Evolutionary conservation across 2,113 vertebrate genomes (phyloP).

Genomic region (Ia io): DNA sequence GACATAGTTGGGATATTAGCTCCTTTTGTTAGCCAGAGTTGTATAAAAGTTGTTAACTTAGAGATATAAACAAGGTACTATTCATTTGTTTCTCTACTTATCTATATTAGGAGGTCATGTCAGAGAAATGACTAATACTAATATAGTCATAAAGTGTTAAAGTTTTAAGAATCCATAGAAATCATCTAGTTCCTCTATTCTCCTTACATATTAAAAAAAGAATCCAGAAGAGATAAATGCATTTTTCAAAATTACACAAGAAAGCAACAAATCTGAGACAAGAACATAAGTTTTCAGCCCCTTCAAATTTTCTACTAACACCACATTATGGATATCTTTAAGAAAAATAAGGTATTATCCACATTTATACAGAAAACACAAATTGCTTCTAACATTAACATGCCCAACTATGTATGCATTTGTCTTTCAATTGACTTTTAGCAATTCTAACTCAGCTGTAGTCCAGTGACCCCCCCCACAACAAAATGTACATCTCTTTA

Average conservation of each 20-base stretch:
- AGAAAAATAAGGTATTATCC: constrained; percentile 27
- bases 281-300: not conserved
- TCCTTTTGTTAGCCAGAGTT: not conserved
- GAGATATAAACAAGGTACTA: not conserved
- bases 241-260: constrained; percentile 25
- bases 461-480: constrained; percentile 38
- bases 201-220: constrained; percentile 1
- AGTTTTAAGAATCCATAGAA: constrained; percentile 16
- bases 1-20: not conserved
- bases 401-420: constrained; percentile 69
- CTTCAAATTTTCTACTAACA: not conserved
- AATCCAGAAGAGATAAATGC: not conserved
- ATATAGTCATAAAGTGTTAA: not conserved
- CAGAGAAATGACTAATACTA: not conserved
- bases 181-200: not conserved
- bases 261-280: constrained; percentile 31
- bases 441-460: constrained; percentile 62
- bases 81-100: constrained; percentile 6
- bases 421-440: constrained; percentile 86
- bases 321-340: constrained; percentile 7
- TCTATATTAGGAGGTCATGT: not conserved
- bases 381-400: constrained; percentile 74
- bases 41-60: not conserved
- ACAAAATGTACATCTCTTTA: constrained; percentile 79
- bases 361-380: constrained; percentile 51